Base-by-base conservation (phyloP, 2,888 invertebrate genomes). In the Ichneumon xanthorius region DNA sequence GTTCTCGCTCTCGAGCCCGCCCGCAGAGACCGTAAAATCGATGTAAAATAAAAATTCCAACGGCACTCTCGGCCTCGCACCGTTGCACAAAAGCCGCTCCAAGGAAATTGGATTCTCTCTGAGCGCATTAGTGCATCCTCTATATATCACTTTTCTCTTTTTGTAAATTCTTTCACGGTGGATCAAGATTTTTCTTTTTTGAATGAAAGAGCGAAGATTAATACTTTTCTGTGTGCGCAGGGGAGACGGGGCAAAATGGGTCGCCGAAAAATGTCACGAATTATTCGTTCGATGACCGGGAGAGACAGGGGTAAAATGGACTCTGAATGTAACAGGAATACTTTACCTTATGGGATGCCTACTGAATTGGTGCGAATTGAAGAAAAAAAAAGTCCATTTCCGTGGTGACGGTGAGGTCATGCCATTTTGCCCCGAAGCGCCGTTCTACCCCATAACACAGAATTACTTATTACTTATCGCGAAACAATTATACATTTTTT, bases 51-150 rank as follows among this genome's bases (percentile, higher is more conserved):
- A 82, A 63, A 75, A 53, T 77, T 67, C 77, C 67, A 33, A 68
- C 33, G 55, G 9, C 45, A 22, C 22, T 50, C 63, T 2, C 37
- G 30, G n/a, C 68, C 30, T 9, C 37, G 22, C 11, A 55, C 19
- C 55, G 72, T 37, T 33, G 40, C 75, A 58, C 70, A 68, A 81
- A 81, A 70, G 48, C 7, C 70, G 40, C 19, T 61, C 55, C 30
- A 73, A 78, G 33, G 50, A 78, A 82, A 82, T 82, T 82, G 71
- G 76, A 77, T 76, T 77, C 33, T 11, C 26, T 6, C 19, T 16
- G n/a, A 22, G 16, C 33, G 73, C 75, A 70, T 75, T 75, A 78
- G 70, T 55, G 78, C 61, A 19, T 37, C 40, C 40, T 5, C 22
- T 22, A 58, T 73, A 40, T 58, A 16, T 58, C 61, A 33, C 30